These are phyloP conservation scores for Lamproptera curius DNA, from an alignment of 2,888 invertebrate species.

Conservation along the genomic window DNA sequence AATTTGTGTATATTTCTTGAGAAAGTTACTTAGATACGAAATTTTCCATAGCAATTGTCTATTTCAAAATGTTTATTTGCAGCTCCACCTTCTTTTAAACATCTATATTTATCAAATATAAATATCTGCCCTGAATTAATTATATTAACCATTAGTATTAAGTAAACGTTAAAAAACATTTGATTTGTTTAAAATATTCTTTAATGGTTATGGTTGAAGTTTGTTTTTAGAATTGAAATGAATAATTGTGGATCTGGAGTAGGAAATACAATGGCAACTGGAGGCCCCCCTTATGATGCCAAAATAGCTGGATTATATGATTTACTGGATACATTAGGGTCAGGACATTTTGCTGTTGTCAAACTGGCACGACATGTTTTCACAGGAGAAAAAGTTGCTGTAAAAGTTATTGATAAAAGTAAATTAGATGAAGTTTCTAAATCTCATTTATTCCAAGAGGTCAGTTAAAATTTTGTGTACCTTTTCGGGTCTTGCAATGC, in stretches of 20 bases:
- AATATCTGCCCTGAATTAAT: neutral
- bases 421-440: constrained; percentile 97
- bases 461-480: no score
- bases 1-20: neutral
- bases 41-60: neutral
- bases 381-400: constrained; percentile 98
- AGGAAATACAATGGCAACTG: constrained; percentile 45
- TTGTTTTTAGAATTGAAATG: constrained; percentile 35
- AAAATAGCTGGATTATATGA: constrained; percentile 98
- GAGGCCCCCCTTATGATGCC: constrained; percentile 83
- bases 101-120: constrained; percentile 16
- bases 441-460: constrained; percentile 97
- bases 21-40: neutral
- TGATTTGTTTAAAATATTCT: neutral
- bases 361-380: constrained; percentile 99
- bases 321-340: constrained; percentile 97
- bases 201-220: neutral
- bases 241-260: constrained; percentile 58
- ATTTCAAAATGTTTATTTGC: neutral
- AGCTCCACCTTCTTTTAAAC: constrained; percentile 10
- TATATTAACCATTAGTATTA: neutral
- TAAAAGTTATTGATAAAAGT: constrained; percentile 98
- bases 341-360: constrained; percentile 99
- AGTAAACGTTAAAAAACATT: constrained; percentile 3
- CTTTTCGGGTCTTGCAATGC: no score